Base-by-base conservation (phyloP, 2,797 vertebrate genomes). In the Enteromius thamalakanensis region DNA sequence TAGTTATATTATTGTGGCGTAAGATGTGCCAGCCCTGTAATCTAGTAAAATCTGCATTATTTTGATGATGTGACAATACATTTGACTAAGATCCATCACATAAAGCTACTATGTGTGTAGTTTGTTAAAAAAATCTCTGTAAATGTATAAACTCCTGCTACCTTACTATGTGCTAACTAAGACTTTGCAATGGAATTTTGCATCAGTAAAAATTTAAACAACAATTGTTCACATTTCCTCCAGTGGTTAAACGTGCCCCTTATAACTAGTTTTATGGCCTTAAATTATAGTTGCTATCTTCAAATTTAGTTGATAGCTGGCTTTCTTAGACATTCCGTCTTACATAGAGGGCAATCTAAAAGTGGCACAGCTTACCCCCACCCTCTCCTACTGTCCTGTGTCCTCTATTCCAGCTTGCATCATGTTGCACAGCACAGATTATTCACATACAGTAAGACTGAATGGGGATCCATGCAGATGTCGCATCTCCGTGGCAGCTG, bases 401-500 rank as follows among this genome's bases (percentile, higher is more conserved):
- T 78, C 76, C 60, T 60, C 47, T 51, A 6, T 71, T 34, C 37
- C 32, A 64, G 60, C 62, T 55, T 75, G 76, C 68, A 80, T 78
- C 67, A 69, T 64, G 51, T 69, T 26, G 11, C 29, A 58, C 49
- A 72, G 60, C 15, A 2, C 47, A 62, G 32, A 26, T 40, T 29
- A 10, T 21, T 62, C 40, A 34, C 26, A 55, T 79, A 40, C 23
- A 69, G 26, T 40, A 55, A 26, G 65, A 76, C 70, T 64, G 45
- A 47, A 74, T 55, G 55, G 42, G 29, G 79, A 76, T 65, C 23
- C 67, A 85, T 67, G 42, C 84, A 87, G 83, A 90, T 87, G 84
- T 87, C 76, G 47, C 81, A 84, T 89, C 84, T 70, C 79, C 85
- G 82, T 79, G 84, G 75, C 49, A 72, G 70, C 87, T 42, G 26